Evolutionary conservation across 2,797 vertebrate genomes (phyloP), one percentile per base, ranked within the genome.

Genomic region (Antrozous pallidus): DNA sequence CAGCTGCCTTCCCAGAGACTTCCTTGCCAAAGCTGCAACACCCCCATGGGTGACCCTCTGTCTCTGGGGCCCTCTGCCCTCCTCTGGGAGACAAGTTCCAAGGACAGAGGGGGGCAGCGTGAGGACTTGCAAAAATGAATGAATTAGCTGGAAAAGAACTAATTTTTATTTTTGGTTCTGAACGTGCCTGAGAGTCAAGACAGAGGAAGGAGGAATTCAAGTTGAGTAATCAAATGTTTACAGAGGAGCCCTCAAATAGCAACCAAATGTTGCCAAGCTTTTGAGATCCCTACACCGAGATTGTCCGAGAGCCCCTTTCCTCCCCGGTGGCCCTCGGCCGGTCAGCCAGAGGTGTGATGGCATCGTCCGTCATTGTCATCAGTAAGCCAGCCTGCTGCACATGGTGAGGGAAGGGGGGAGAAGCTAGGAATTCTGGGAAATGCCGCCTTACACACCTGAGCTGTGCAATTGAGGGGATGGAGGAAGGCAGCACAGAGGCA

Each of bases 321-420:
- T 26, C 51, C 18, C 24, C 6, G 0, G 74, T 17, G 42, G 45
- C 28, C 71, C 65, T 36, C 0, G 2, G 36, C 42, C 2, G 0
- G 31, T 24, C 74, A 14, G n/a, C 47, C 47, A 0, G 26, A 31
- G 42, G 3, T 3, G 2, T 0, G 11, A 90, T 7, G 49, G 26
- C 12, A 0, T 1, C 0, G 0, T 14, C 81, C 33, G 47, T 17
- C 33, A 6, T 8, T 2, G 3, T 4, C 47, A 6, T 16, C 7
- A 1, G 0, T 1, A 2, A 33, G 71, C 31, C 5, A 0, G 45
- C 75, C 45, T 1, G 22, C 28, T 36, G 24, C 69, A 11, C 81
- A 9, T 16, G 31, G 67, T 24, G 17, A 20, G 10, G 8, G 7
- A 8, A 4, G 42, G 12, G 24, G 8, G 2, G 3, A 0, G 1